Conservation (phyloP, 2,888 invertebrate genomes). For the Lasioglossum malachurum region DNA sequence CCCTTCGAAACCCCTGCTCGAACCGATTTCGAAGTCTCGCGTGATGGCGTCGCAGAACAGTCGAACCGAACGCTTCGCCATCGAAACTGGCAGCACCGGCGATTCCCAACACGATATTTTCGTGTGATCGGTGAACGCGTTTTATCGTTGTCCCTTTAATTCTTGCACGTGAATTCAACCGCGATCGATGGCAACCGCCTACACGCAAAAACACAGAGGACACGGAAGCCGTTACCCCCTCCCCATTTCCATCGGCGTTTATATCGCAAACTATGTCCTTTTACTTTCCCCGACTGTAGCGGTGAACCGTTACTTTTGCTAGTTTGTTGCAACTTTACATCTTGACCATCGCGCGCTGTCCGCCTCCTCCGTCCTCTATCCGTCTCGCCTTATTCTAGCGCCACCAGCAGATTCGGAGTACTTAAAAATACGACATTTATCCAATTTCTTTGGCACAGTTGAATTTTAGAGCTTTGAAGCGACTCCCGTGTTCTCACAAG, state of each 20-base stretch:
- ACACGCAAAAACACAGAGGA: constrained; percentile 55
- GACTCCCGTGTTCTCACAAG: not conserved
- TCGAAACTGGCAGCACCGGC: not conserved
- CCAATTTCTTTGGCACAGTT: not conserved
- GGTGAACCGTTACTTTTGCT: not conserved
- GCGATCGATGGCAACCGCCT: constrained; percentile 69
- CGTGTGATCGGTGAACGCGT: not conserved
- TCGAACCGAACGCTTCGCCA: not conserved
- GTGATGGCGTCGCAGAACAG: not conserved
- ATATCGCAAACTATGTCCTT: constrained; percentile 18
- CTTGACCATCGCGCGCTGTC: not conserved
- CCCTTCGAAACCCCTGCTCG: constrained; percentile 11
- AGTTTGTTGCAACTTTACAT: not conserved
- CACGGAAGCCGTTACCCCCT: constrained; percentile 48
- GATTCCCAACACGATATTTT: not conserved
- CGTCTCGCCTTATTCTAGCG: not conserved
- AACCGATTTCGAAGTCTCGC: not conserved
- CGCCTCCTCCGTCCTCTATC: not conserved
- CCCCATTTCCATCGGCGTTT: constrained; percentile 53
- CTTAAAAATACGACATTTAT: not conserved
- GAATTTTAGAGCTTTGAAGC: no score
- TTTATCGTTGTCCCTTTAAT: not conserved
- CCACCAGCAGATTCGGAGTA: not conserved
- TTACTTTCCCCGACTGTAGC: not conserved
- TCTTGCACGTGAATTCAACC: not conserved